These are phyloP conservation scores for Tricholaema leucomelas DNA, from an alignment of 2,113 vertebrate genomes.

Conservation along the genomic window DNA sequence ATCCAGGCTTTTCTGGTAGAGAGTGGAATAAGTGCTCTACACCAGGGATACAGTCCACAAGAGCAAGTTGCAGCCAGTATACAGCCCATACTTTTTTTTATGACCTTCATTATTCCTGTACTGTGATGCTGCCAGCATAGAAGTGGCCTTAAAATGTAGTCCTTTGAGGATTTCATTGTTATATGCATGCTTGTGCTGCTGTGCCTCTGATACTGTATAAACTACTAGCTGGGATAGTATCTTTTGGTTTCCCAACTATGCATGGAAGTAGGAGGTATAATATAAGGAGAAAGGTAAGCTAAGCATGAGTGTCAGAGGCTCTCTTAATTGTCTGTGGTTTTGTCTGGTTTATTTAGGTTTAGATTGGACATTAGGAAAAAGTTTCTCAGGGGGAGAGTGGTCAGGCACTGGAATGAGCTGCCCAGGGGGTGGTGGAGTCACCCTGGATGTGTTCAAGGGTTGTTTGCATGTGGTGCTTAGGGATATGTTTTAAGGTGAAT, in stretches of 20 bases:
- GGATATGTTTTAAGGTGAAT: no score
- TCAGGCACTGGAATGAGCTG: no score
- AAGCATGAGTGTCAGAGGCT: not conserved
- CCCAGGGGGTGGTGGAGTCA: no score
- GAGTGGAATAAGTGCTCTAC: not conserved
- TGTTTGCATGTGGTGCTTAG: no score
- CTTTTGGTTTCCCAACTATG: not conserved
- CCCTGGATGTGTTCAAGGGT: no score
- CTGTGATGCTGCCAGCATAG: not conserved
- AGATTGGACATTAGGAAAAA: no score
- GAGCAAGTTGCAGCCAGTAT: not conserved
- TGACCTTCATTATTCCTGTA: not conserved
- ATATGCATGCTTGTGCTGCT: not conserved
- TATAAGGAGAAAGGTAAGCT: not conserved
- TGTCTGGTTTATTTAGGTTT: not conserved
- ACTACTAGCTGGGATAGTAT: not conserved
- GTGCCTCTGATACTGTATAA: not conserved
- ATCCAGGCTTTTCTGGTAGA: not conserved
- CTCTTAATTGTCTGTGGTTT: constrained; percentile 28
- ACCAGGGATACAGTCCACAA: not conserved
- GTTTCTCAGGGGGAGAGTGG: no score
- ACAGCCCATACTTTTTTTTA: not conserved
- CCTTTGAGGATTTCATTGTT: not conserved
- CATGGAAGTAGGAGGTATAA: not conserved
- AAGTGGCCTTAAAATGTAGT: not conserved